Conservation (phyloP, 2,113 vertebrate species). For the Cyrtonyx montezumae region DNA sequence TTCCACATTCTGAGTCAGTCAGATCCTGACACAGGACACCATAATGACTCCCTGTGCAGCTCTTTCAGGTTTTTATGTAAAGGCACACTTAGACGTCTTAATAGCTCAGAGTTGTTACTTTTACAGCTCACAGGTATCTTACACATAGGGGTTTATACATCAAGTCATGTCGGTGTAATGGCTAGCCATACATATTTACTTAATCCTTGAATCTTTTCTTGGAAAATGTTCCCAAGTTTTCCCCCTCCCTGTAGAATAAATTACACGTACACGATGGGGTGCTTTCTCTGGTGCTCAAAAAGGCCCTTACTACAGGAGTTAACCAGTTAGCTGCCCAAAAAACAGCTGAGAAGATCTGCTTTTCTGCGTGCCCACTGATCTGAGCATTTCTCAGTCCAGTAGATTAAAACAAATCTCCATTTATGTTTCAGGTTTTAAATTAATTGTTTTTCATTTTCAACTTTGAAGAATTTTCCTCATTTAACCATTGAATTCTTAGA, state of each 20-base stretch:
- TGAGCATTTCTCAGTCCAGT: conserved; percentile 8
- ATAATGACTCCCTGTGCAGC: conserved; percentile 66
- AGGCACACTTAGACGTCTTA: conserved; percentile 54
- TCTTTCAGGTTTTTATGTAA: conserved; percentile 61
- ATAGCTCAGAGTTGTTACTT: conserved; percentile 64
- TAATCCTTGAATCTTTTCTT: conserved; percentile 58
- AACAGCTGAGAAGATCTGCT: conserved; percentile 18
- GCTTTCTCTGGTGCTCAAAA: conserved; percentile 20
- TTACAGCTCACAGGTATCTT: conserved; percentile 58
- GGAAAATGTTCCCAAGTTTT: conserved; percentile 52
- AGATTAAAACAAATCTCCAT: conserved; percentile 11
- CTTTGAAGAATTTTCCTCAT: conserved; percentile 14
- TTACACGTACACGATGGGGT: conserved; percentile 30
- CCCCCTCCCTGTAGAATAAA: background rate
- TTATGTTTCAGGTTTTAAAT: conserved; percentile 18
- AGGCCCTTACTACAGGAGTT: background rate
- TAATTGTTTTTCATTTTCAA: conserved; percentile 34
- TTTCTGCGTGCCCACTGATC: background rate
- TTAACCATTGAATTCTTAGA: background rate
- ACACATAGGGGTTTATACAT: conserved; percentile 37
- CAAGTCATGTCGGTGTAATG: conserved; percentile 15
- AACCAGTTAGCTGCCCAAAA: conserved; percentile 28
- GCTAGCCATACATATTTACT: background rate
- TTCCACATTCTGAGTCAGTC: conserved; percentile 42
- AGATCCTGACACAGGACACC: conserved; percentile 61